phyloP scores from a whole-genome alignment of 2,797 vertebrate genomes.

The Pseudochromis fuscus region DNA sequence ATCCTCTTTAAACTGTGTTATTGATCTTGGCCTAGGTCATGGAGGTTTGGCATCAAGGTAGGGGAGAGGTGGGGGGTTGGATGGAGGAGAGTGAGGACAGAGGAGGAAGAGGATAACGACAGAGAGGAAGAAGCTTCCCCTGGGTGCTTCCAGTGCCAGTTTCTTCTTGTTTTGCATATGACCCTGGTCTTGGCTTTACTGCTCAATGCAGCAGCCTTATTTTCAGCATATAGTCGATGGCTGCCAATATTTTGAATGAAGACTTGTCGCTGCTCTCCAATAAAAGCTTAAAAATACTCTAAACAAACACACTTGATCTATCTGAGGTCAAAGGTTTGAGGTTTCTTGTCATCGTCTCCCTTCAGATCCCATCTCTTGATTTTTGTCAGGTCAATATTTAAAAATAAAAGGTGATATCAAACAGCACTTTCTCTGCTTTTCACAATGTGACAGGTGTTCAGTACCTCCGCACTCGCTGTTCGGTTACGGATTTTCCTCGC shows the following conservation, averaged over 20 bases:
- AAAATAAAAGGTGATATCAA: neutral
- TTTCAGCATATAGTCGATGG: conserved; percentile 70
- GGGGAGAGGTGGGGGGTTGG: conserved; percentile 26
- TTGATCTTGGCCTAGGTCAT: conserved; percentile 79
- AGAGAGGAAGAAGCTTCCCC: conserved; percentile 55
- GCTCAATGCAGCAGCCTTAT: conserved; percentile 64
- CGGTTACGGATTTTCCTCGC: conserved; percentile 57
- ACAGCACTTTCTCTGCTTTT: neutral
- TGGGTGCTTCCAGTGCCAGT: conserved; percentile 61
- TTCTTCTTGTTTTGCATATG: conserved; percentile 78
- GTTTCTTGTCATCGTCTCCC: conserved; percentile 4
- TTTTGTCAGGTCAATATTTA: conserved; percentile 10
- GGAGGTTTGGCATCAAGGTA: conserved; percentile 69
- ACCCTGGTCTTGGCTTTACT: conserved; percentile 78
- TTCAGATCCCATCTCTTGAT: neutral
- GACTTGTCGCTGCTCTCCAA: conserved; percentile 52
- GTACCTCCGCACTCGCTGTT: conserved; percentile 41
- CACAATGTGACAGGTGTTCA: conserved; percentile 55
- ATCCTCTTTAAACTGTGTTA: conserved; percentile 81
- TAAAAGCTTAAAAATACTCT: conserved; percentile 59
- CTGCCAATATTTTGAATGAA: conserved; percentile 72
- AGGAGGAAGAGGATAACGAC: conserved; percentile 54
- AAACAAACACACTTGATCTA: conserved; percentile 40
- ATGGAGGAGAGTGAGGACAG: conserved; percentile 51
- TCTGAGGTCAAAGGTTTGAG: conserved; percentile 50